Evolutionary conservation across 2,888 invertebrate species (phyloP).

Genomic region (Baccha elongata): DNA sequence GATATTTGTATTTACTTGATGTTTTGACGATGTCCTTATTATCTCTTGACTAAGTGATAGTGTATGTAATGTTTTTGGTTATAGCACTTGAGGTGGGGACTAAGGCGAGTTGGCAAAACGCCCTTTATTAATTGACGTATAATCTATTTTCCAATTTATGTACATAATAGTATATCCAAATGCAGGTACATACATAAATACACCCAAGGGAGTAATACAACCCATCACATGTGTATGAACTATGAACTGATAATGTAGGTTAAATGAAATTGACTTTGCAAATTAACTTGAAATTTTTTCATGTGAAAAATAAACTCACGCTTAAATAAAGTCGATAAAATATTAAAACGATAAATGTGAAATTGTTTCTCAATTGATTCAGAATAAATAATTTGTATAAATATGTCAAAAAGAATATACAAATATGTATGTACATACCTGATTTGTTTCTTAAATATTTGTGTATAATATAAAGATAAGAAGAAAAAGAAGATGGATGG

Average conservation of each 20-base stretch:
- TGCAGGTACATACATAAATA: not conserved
- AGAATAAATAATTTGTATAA: not conserved
- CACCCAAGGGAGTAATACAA: not conserved
- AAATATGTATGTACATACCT: no score
- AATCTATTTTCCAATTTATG: constrained; percentile 50
- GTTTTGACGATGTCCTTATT: constrained; percentile 32
- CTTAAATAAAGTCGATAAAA: not conserved
- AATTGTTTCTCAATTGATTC: not conserved
- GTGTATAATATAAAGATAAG: no score
- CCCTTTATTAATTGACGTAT: constrained; percentile 69
- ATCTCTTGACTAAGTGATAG: constrained; percentile 52
- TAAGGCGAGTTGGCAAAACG: constrained; percentile 44
- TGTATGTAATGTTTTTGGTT: constrained; percentile 42
- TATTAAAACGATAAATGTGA: not conserved
- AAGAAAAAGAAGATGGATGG: no score
- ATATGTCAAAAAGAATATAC: no score
- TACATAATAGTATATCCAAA: not conserved
- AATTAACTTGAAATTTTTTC: constrained; percentile 34
- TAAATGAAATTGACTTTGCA: constrained; percentile 60
- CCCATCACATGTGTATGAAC: not conserved
- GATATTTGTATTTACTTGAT: not conserved
- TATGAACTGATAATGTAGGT: constrained; percentile 46
- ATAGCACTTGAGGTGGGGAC: not conserved
- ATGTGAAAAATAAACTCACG: constrained; percentile 3
- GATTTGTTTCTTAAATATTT: no score